Evolutionary conservation across 1,140 invertebrate species (phyloP).

Genomic region (Sinella curviseta): DNA sequence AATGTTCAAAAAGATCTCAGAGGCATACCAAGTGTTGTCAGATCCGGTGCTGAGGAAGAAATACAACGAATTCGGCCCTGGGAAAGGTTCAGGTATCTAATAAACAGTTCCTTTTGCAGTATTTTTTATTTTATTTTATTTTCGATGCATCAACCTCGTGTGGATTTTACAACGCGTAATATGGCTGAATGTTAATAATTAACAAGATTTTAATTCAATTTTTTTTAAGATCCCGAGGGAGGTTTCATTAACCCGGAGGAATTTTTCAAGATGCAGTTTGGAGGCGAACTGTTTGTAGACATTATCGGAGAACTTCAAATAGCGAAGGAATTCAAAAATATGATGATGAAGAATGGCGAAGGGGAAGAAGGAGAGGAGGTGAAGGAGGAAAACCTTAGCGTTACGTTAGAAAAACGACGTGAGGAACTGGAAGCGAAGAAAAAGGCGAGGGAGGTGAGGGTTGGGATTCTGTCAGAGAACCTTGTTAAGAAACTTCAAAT

Average conservation of each 20-base stretch:
- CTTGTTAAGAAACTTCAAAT: constrained; percentile 39
- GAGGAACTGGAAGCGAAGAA: constrained; percentile 45
- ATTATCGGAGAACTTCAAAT: constrained; percentile 48
- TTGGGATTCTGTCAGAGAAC: constrained; percentile 44
- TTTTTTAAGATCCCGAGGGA: constrained; percentile 39
- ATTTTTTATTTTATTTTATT: too few relatives aligned
- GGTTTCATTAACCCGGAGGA: constrained; percentile 49
- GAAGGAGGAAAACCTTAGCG: constrained; percentile 3
- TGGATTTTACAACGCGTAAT: too few relatives aligned
- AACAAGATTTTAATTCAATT: too few relatives aligned
- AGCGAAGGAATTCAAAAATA: constrained; percentile 49
- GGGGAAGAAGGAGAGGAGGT: constrained; percentile 34
- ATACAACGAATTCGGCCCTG: constrained; percentile 52
- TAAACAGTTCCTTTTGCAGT: too few relatives aligned
- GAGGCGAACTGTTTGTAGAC: constrained; percentile 48
- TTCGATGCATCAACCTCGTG: too few relatives aligned
- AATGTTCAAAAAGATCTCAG: constrained; percentile 49
- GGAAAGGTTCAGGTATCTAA: constrained; percentile 35
- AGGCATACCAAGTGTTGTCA: constrained; percentile 54
- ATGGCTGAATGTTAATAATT: too few relatives aligned
- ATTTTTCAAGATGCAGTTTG: constrained; percentile 47
- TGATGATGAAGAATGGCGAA: constrained; percentile 36
- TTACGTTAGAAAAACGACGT: constrained; percentile 39
- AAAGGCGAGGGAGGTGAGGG: constrained; percentile 43
- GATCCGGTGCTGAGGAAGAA: constrained; percentile 50